A percentile compares a stretch with the other conserved stretches of the same genome.
phyloP scores from a whole-genome alignment of 2,888 invertebrate genomes.

The Drosophila suboccidentalis region DNA sequence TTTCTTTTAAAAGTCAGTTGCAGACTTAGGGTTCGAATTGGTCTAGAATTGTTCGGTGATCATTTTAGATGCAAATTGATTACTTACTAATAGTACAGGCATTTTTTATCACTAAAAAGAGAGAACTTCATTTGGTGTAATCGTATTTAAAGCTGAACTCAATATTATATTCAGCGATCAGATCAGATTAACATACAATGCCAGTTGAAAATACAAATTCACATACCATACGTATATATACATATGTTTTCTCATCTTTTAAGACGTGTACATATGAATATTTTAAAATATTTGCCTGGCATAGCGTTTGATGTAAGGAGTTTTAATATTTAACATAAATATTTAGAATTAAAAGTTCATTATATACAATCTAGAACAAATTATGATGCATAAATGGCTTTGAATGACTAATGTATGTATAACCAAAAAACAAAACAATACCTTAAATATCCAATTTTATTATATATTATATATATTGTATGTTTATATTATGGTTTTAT shows the following conservation, averaged over 20 bases:
- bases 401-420: slow-evolving; percentile 10
- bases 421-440: slow-evolving; percentile 2
- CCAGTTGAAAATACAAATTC: not conserved
- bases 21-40: not conserved
- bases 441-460: slow-evolving; percentile 4
- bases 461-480: not conserved
- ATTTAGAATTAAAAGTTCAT: slow-evolving; percentile 1
- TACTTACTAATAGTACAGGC: not conserved
- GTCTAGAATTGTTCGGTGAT: too few species aligned
- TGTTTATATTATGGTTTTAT: slow-evolving; percentile 18
- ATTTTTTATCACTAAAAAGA: not conserved
- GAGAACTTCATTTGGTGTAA: not conserved
- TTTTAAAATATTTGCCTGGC: slow-evolving; percentile 15
- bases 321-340: slow-evolving; percentile 1
- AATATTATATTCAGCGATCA: not conserved
- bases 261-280: slow-evolving; percentile 31
- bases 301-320: slow-evolving; percentile 8
- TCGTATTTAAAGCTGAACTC: not conserved
- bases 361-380: slow-evolving; percentile 17
- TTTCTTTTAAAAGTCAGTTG: not conserved
- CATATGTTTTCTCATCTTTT: slow-evolving; percentile 4
- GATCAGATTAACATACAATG: not conserved
- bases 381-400: slow-evolving; percentile 9
- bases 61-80: not conserved
- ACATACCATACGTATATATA: slow-evolving; percentile 2